These are phyloP conservation scores for Hylaeus anthracinus DNA, from an alignment of 1,140 invertebrate genomes.

Conservation along the genomic window DNA sequence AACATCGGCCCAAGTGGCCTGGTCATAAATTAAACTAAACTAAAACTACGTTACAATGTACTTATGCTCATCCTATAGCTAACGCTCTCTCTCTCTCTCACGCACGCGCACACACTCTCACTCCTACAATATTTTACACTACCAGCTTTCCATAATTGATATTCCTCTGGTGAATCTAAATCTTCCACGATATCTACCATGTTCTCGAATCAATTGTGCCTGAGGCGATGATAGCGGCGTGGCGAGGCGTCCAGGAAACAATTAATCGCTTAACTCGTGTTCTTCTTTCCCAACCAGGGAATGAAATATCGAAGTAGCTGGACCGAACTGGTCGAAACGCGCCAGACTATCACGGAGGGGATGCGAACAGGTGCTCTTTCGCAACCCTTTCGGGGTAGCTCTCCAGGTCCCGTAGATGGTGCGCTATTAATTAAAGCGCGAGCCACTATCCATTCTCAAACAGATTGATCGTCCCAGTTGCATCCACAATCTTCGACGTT, in stretches of 20 bases:
- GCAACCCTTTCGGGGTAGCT: not conserved
- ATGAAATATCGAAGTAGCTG: slow-evolving; percentile 29
- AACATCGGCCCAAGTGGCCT: too few species aligned
- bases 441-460: slow-evolving; percentile 62
- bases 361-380: slow-evolving; percentile 33
- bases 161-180: too few species aligned
- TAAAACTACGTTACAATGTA: too few species aligned
- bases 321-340: not conserved
- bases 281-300: not conserved
- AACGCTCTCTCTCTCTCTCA: too few species aligned
- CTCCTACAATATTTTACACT: too few species aligned
- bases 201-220: slow-evolving; percentile 13
- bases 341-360: too few species aligned
- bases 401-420: slow-evolving; percentile 45
- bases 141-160: too few species aligned
- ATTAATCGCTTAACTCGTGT: slow-evolving; percentile 26
- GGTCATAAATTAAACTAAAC: too few species aligned
- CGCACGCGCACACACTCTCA: too few species aligned
- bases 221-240: not conserved
- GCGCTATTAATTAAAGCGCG: slow-evolving; percentile 66
- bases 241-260: not conserved
- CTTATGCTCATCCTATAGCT: too few species aligned
- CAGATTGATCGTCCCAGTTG: slow-evolving; percentile 40
- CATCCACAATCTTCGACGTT: slow-evolving; percentile 45
- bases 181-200: not conserved